Base-by-base conservation (phyloP, 2,797 vertebrate genomes). In the Sciaenops ocellatus region DNA sequence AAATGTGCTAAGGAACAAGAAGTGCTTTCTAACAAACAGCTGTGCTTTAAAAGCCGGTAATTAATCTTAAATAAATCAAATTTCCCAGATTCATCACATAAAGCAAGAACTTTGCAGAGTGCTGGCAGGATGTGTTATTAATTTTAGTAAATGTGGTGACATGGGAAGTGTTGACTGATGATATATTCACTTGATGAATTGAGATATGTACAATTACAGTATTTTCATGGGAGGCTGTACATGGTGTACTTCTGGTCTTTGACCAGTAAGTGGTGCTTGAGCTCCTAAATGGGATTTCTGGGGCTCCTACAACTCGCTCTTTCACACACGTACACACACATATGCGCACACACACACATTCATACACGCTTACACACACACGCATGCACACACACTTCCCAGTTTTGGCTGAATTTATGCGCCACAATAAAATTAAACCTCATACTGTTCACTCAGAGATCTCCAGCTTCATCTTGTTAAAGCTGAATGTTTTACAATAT, bases 231-330 rank as follows among this genome's bases (percentile, higher is more conserved):
- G 4, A 42, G 46, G 9, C 20, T 50, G 62, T 22, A 16, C 42
- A 65, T 15, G 26, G 20, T 94, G 92, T 69, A 93, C 76, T 92
- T 87, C 79, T 38, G 42, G 12, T 64, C 30, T 83, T 80, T 89
- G 73, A 80, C 92, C 95, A 94, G 87, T 83, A 83, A 87, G 88
- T 84, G 94, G 92, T 84, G 93, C 90, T 90, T 91, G 62, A 88
- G 84, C 48, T 79, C 88, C 75, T 91, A 67, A 76, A 84, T 73
- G 86, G 20, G 60, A 76, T 28, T 52, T 67, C 60, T 80, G 44
- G 48, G 22, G 18, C 3, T 61, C 56, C 34, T 57, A 3, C 24
- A 11, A 4, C 47, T 56, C 50, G 12, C 22, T 71, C 65, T 65
- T 57, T 41, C 48, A 73, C 38, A 30, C n/a, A 47, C 42, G 50